phyloP scores from a whole-genome alignment of 2,797 vertebrate species.

The Xiphophorus birchmanni region DNA sequence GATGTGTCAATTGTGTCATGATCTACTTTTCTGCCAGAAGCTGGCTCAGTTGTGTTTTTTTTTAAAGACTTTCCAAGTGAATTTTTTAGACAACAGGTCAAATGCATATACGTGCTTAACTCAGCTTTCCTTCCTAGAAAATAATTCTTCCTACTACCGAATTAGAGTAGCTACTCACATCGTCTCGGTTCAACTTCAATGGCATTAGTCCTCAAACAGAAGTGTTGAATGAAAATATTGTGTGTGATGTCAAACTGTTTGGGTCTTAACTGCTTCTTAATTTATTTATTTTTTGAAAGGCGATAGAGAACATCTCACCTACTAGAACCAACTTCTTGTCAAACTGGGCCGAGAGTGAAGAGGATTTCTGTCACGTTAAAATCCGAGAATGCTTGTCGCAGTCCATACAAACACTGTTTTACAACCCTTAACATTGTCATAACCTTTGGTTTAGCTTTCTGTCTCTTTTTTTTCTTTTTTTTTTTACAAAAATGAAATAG shows the following conservation, averaged over 20 bases:
- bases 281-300: not conserved
- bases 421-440: not conserved
- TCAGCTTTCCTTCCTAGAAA: not conserved
- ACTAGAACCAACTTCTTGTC: not conserved
- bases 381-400: not conserved
- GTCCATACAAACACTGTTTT: not conserved
- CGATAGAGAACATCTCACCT: not conserved
- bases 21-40: conserved; percentile 7
- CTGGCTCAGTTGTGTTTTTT: not conserved
- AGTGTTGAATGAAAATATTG: not conserved
- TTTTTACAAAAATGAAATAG: not conserved
- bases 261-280: not conserved
- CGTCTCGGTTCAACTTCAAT: not conserved
- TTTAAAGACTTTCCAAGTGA: not conserved
- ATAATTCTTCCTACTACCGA: not conserved
- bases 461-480: no score
- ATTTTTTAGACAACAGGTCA: not conserved
- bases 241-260: not conserved
- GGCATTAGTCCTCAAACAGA: not conserved
- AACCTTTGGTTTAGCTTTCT: not conserved
- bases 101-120: not conserved
- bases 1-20: not conserved
- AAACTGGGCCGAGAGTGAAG: not conserved
- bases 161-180: not conserved
- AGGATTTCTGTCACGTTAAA: not conserved